A percentile compares a stretch with the other conserved stretches of the same genome.
Conservation (phyloP, 2,888 invertebrate species). For the Drosophila greeni region DNA sequence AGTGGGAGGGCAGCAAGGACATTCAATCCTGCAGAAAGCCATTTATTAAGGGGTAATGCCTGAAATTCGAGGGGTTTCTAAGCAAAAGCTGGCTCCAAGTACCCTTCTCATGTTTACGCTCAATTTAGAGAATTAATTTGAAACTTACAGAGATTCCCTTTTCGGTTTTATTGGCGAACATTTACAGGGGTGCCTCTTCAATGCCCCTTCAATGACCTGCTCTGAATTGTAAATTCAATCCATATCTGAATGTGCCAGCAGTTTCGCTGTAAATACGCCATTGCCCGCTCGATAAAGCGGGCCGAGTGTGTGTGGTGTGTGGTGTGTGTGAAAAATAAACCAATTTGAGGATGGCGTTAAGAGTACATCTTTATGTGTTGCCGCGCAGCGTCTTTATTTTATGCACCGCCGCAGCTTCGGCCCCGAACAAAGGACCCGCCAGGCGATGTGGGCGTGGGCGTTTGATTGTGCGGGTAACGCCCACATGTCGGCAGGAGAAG, state of each 20-base stretch:
- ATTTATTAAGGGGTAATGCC: not conserved
- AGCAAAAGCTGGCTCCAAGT: not conserved
- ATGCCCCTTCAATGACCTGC: conserved; percentile 15
- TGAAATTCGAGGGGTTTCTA: not conserved
- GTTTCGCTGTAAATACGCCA: conserved; percentile 33
- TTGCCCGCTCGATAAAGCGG: conserved; percentile 35
- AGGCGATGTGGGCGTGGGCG: not conserved
- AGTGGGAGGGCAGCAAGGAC: conserved; percentile 1
- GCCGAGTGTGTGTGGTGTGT: not conserved
- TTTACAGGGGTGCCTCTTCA: conserved; percentile 1
- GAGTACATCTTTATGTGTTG: conserved; percentile 25
- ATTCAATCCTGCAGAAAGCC: conserved; percentile 1
- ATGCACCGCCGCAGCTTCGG: conserved; percentile 25
- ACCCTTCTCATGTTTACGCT: not conserved
- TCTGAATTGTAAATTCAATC: conserved; percentile 39
- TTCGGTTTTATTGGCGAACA: not conserved
- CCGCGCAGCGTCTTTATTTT: conserved; percentile 32
- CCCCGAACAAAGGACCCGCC: not conserved
- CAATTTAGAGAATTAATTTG: conserved; percentile 5
- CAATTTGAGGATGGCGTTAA: conserved; percentile 13
- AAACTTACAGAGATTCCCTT: not conserved
- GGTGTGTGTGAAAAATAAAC: conserved; percentile 30
- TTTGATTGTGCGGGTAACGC: conserved; percentile 39
- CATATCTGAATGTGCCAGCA: conserved; percentile 24
- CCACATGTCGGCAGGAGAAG: conserved; percentile 21